Percentiles rank a stretch among this genome's conserved stretches.
phyloP scores from a whole-genome alignment of 1,140 invertebrate genomes.

The Drosophila prosaltans region DNA sequence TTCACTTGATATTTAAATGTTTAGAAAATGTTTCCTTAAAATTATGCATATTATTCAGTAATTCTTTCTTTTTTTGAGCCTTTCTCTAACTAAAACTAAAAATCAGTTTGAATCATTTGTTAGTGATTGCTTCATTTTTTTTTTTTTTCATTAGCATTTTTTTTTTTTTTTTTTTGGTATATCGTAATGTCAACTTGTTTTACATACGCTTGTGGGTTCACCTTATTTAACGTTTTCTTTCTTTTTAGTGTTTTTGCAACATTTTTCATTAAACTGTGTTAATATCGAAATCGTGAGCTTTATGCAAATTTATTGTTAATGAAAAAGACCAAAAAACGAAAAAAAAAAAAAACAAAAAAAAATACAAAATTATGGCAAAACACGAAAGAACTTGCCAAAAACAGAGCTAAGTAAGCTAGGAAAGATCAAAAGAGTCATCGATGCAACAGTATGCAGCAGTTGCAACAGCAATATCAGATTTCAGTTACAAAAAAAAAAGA shows the following conservation, averaged over 20 bases:
- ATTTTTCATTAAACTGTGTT: conserved; percentile 77
- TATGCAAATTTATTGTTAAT: conserved; percentile 83
- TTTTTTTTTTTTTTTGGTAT: too few species aligned
- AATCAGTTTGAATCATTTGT: too few species aligned
- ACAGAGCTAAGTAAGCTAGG: conserved; percentile 16
- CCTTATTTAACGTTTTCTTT: conserved; percentile 32
- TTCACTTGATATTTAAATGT: too few species aligned
- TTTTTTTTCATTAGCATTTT: neutral
- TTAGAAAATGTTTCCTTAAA: too few species aligned
- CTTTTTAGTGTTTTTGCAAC: conserved; percentile 39
- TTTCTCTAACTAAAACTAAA: too few species aligned
- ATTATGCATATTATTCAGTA: too few species aligned
- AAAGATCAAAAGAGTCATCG: conserved; percentile 27
- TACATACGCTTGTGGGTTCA: conserved; percentile 1
- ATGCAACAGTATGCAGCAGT: conserved; percentile 1
- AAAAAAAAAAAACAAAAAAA: neutral
- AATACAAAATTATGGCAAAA: conserved; percentile 48
- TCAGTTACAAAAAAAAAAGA: neutral
- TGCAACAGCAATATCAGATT: conserved; percentile 18
- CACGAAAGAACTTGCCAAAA: conserved; percentile 61
- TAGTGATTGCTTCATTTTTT: too few species aligned
- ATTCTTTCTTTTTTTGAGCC: too few species aligned
- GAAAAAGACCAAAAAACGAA: conserved; percentile 54
- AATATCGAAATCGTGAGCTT: conserved; percentile 77
- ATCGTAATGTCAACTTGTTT: neutral